Evolutionary conservation across 2,888 invertebrate genomes (phyloP).

Genomic region (Eupithecia abbreviata): DNA sequence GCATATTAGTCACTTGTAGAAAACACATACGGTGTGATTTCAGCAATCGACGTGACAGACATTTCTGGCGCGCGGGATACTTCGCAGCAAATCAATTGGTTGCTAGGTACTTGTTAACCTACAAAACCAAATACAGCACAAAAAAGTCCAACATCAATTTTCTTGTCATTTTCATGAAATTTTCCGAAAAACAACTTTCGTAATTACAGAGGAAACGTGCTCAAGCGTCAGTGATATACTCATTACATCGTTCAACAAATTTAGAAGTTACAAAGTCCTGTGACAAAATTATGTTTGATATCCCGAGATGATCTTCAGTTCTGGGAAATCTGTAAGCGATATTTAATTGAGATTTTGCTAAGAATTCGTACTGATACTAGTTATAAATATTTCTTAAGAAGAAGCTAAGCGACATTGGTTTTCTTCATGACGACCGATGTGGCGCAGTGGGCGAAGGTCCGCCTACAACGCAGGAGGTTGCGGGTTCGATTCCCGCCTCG

Average conservation of each 20-base stretch:
- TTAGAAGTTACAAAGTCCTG: conserved; percentile 39
- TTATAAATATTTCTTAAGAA: no score
- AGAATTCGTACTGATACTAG: neutral
- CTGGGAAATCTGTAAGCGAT: neutral
- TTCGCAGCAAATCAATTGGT: no score
- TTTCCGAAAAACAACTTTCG: conserved; percentile 32
- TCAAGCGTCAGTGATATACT: conserved; percentile 38
- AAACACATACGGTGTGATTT: no score
- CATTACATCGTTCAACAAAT: conserved; percentile 46
- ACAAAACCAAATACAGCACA: neutral
- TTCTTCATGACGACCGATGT: no score
- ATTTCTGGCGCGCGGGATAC: no score
- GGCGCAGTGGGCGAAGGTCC: no score
- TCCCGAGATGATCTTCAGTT: neutral
- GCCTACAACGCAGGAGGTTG: no score
- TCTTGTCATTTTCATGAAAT: conserved; percentile 28
- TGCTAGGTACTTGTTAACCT: neutral
- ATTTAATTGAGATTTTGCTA: neutral
- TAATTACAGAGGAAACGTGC: conserved; percentile 38
- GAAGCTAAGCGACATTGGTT: no score
- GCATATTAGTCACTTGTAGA: no score
- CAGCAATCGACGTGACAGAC: no score
- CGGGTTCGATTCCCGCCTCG: no score
- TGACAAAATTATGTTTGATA: conserved; percentile 33
- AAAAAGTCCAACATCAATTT: conserved; percentile 16